Evolutionary conservation across 2,888 invertebrate genomes (phyloP).

Genomic region (Monochamus alternatus): DNA sequence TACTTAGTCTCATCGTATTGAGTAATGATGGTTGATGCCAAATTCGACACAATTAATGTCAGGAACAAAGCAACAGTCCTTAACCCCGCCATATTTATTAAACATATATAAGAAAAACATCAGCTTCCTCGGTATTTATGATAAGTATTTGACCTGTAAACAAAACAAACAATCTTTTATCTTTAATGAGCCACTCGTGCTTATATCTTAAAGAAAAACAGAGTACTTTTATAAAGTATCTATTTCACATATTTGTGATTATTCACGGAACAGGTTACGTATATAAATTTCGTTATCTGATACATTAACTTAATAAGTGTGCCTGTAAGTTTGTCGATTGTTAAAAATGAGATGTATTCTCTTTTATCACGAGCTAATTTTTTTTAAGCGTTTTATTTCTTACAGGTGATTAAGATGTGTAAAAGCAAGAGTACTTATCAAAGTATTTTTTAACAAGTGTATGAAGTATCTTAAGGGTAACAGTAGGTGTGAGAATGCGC

Average conservation of each 20-base stretch:
- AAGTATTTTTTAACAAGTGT: too few species aligned
- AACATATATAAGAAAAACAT: background rate
- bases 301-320: too few species aligned
- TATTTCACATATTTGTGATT: background rate
- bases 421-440: too few species aligned
- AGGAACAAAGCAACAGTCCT: background rate
- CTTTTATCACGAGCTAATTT: too few species aligned
- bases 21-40: constrained; percentile 11
- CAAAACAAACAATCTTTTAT: constrained; percentile 19
- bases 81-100: constrained; percentile 7
- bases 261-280: background rate
- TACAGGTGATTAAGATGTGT: too few species aligned
- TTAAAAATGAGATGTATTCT: too few species aligned
- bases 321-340: too few species aligned
- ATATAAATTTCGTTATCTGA: background rate
- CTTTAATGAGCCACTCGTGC: background rate
- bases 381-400: too few species aligned
- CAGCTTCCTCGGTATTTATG: constrained; percentile 2
- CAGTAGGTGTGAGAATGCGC: too few species aligned
- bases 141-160: constrained; percentile 24
- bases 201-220: constrained; percentile 1
- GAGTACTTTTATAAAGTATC: background rate
- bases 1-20: constrained; percentile 69
- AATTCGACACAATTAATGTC: background rate
- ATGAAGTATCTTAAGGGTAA: too few species aligned